phyloP scores from a whole-genome alignment of 23 tunicate species.

The Trididemnum nubilum region DNA sequence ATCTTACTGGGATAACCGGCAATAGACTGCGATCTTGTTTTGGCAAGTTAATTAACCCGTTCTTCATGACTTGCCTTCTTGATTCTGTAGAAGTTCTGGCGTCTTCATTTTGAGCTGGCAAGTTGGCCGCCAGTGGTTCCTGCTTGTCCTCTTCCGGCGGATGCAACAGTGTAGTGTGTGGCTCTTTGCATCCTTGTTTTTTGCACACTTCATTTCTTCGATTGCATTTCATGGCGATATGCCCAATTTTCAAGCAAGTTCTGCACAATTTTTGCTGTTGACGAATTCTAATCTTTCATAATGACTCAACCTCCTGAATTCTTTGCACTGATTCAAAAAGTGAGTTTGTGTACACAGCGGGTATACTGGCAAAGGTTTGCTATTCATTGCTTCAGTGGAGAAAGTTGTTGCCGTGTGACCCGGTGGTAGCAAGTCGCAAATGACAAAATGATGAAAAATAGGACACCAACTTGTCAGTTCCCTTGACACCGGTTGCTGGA shows the following conservation, averaged over 20 bases:
- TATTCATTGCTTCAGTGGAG: neutral
- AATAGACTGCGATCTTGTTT: neutral
- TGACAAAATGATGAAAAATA: too few relatives aligned
- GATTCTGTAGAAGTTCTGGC: neutral
- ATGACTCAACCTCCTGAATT: neutral
- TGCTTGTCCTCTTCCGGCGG: slow-evolving; percentile 26
- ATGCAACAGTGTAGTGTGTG: slow-evolving; percentile 39
- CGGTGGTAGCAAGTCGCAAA: too few relatives aligned
- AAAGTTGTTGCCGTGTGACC: neutral
- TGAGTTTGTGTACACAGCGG: neutral
- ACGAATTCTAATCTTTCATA: neutral
- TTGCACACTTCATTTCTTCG: slow-evolving; percentile 19
- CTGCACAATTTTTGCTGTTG: neutral
- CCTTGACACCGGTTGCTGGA: too few relatives aligned
- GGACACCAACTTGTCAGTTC: too few relatives aligned
- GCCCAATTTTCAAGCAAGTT: slow-evolving; percentile 16
- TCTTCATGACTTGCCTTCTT: neutral
- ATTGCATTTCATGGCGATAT: slow-evolving; percentile 7
- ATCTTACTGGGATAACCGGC: slow-evolving; percentile 19
- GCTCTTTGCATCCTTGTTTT: slow-evolving; percentile 23
- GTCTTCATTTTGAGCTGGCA: neutral
- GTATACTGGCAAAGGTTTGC: neutral
- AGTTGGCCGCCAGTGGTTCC: too few relatives aligned
- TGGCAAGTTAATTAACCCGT: slow-evolving; percentile 9
- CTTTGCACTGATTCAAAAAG: neutral